These are phyloP conservation scores for Parazoanthus atlanticus DNA, from an alignment of 92 coral and sea anemone species.

Conservation along the genomic window DNA sequence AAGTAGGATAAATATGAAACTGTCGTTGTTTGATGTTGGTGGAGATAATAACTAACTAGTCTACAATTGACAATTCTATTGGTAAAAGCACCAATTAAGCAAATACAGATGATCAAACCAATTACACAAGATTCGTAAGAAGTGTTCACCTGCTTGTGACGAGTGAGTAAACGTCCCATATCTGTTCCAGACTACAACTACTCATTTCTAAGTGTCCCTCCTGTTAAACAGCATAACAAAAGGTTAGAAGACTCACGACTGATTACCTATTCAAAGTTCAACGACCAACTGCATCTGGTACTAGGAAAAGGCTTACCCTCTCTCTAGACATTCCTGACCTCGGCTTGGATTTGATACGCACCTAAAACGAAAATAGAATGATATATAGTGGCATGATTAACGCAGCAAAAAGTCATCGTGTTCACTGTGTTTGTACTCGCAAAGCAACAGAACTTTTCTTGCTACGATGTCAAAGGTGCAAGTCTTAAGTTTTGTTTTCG, in stretches of 20 bases:
- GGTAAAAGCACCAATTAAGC: neutral
- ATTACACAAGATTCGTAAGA: neutral
- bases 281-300: neutral
- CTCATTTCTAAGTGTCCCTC: conserved; percentile 93
- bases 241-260: too few relatives aligned
- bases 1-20: too few relatives aligned
- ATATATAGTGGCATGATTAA: neutral
- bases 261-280: too few relatives aligned
- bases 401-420: too few relatives aligned
- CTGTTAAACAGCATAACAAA: conserved; percentile 43
- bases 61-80: too few relatives aligned
- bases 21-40: too few relatives aligned
- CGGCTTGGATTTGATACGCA: conserved; percentile 53
- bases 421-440: too few relatives aligned
- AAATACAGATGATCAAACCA: conserved; percentile 8
- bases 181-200: conserved; percentile 70
- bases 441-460: too few relatives aligned
- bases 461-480: too few relatives aligned
- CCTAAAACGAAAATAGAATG: conserved; percentile 11
- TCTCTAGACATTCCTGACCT: conserved; percentile 61
- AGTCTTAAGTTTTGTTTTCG: too few relatives aligned
- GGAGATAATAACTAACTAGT: too few relatives aligned
- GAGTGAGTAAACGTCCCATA: conserved; percentile 85
- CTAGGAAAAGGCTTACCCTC: conserved; percentile 54
- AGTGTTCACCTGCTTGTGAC: conserved; percentile 71